Evolutionary conservation across 1,140 invertebrate species (phyloP).

Genomic region (Zaprionus inermis): DNA sequence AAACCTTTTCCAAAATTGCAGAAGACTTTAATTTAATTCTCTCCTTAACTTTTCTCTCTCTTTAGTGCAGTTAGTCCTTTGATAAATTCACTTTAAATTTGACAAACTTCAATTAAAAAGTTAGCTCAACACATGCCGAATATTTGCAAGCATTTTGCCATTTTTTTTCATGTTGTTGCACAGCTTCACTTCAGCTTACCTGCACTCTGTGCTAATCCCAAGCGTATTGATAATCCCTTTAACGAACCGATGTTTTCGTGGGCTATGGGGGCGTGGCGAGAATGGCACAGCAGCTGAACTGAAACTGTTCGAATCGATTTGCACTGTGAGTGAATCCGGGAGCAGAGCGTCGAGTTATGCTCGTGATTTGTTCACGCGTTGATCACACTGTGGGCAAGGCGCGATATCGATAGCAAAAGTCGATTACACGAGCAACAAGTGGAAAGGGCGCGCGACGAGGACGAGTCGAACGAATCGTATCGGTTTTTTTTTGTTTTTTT

Average conservation of each 20-base stretch:
- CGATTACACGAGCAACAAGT: conserved; percentile 5
- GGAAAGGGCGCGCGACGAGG: conserved; percentile 31
- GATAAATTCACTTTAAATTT: not conserved
- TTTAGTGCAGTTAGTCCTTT: not conserved
- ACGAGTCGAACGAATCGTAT: conserved; percentile 25
- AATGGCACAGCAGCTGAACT: conserved; percentile 61
- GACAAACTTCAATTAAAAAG: not conserved
- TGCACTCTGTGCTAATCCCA: conserved; percentile 62
- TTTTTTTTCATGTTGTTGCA: not conserved
- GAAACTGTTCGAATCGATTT: conserved; percentile 44
- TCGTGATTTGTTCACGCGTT: conserved; percentile 47
- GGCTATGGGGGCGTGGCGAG: not conserved
- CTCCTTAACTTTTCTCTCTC: not conserved
- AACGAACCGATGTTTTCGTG: conserved; percentile 10
- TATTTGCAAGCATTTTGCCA: not conserved
- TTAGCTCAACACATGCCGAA: not conserved
- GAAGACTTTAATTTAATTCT: not conserved
- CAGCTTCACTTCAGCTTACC: conserved; percentile 47
- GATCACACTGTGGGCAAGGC: conserved; percentile 10
- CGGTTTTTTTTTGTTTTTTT: not conserved
- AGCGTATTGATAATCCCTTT: conserved; percentile 57
- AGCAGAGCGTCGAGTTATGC: conserved; percentile 49
- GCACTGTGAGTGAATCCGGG: conserved; percentile 62
- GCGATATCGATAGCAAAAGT: conserved; percentile 1
- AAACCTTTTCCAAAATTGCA: not conserved